Percentiles rank a stretch among this genome's conserved stretches.
Conservation (phyloP, 2,113 vertebrate genomes). For the Catagonus wagneri region DNA sequence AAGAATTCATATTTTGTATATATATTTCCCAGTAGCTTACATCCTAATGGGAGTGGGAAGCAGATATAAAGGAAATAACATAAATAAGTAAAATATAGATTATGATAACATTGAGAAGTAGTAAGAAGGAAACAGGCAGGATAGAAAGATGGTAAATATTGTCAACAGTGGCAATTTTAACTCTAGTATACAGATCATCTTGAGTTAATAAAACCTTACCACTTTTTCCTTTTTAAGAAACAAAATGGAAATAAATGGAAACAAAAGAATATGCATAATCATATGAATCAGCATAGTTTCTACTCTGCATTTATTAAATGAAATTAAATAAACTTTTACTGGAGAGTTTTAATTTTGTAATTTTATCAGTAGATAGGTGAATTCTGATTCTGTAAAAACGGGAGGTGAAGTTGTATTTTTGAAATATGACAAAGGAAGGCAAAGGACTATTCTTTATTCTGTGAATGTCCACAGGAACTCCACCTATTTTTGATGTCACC, state of each 20-base stretch:
- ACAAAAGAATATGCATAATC: background rate
- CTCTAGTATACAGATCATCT: background rate
- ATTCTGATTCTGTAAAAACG: slow-evolving; percentile 52
- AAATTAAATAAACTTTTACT: background rate
- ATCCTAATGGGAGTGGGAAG: background rate
- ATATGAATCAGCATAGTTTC: background rate
- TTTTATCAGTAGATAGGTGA: slow-evolving; percentile 22
- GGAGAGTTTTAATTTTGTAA: slow-evolving; percentile 51
- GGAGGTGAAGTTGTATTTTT: slow-evolving; percentile 29
- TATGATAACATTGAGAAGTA: background rate
- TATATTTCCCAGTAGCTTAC: background rate
- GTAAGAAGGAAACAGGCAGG: background rate
- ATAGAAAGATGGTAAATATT: background rate
- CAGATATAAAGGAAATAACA: background rate
- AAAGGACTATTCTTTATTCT: slow-evolving; percentile 27
- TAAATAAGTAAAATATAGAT: background rate
- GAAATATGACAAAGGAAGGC: background rate
- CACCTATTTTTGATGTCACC: background rate
- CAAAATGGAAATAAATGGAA: background rate
- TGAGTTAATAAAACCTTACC: background rate
- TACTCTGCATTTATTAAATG: slow-evolving; percentile 18
- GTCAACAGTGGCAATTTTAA: slow-evolving; percentile 3
- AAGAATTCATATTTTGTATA: background rate
- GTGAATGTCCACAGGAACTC: slow-evolving; percentile 2
- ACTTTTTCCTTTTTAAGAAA: slow-evolving; percentile 8